Conservation (phyloP, 2,888 invertebrate species). For the Brenthis hecate region DNA sequence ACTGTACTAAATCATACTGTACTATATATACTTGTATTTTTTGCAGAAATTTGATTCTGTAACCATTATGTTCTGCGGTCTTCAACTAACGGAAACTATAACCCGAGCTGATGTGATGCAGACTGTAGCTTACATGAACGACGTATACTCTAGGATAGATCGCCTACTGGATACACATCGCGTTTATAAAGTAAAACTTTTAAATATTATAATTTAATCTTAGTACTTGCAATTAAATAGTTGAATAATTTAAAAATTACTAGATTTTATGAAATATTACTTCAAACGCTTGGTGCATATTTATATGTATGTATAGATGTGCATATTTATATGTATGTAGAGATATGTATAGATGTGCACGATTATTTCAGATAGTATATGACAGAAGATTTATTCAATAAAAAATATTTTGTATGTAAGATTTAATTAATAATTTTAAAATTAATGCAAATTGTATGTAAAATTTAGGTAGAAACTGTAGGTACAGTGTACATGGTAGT, state of each 20-base stretch:
- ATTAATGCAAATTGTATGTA: neutral
- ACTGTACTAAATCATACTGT: too few relatives aligned
- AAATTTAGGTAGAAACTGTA: slow-evolving; percentile 92
- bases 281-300: too few relatives aligned
- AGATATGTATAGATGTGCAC: too few relatives aligned
- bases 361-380: too few relatives aligned
- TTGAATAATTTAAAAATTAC: too few relatives aligned
- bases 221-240: neutral
- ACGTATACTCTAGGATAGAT: slow-evolving; percentile 93
- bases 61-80: slow-evolving; percentile 90
- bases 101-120: slow-evolving; percentile 85
- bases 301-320: too few relatives aligned
- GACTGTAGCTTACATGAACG: slow-evolving; percentile 92
- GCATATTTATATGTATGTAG: too few relatives aligned
- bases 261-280: too few relatives aligned
- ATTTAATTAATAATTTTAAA: too few relatives aligned
- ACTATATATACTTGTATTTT: too few relatives aligned
- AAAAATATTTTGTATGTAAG: too few relatives aligned
- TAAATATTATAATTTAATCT: neutral
- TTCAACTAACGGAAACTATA: slow-evolving; percentile 77
- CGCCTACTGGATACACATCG: slow-evolving; percentile 90
- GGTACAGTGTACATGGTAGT: slow-evolving; percentile 96
- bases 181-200: slow-evolving; percentile 89
- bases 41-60: slow-evolving; percentile 88
- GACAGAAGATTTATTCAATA: too few relatives aligned